Percentiles rank a stretch among this genome's conserved stretches.
Evolutionary conservation across 2,113 vertebrate species (phyloP).

Genomic region (Halichoerus grypus): DNA sequence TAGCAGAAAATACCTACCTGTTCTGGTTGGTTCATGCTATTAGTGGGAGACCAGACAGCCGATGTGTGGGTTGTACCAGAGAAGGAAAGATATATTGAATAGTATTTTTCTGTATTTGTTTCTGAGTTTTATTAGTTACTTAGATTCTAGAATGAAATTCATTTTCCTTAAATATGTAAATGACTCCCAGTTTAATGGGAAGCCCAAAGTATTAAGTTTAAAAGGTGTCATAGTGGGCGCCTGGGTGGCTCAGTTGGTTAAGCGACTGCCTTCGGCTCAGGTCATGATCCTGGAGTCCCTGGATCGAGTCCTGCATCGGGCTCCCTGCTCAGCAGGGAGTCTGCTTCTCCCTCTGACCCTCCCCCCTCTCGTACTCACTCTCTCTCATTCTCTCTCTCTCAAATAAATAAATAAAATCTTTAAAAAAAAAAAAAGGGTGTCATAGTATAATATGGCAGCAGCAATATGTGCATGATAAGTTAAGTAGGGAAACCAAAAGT

Average conservation of each 20-base stretch:
- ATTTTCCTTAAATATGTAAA: slow-evolving; percentile 40
- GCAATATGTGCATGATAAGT: background rate
- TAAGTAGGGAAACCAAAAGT: slow-evolving; percentile 47
- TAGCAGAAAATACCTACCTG: slow-evolving; percentile 18
- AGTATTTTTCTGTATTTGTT: slow-evolving; percentile 58
- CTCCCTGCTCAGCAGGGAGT: too few species aligned
- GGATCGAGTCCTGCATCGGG: too few species aligned
- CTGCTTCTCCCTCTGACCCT: too few species aligned
- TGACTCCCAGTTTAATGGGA: background rate
- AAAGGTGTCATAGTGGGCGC: background rate
- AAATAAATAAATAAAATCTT: too few species aligned
- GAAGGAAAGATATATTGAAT: slow-evolving; percentile 27
- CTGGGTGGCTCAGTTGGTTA: too few species aligned
- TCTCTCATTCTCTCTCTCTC: too few species aligned
- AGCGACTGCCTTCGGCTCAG: too few species aligned
- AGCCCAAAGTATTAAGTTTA: background rate
- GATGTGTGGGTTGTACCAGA: background rate
- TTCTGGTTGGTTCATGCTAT: background rate
- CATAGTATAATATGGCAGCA: background rate
- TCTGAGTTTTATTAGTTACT: slow-evolving; percentile 60
- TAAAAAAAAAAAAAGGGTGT: background rate
- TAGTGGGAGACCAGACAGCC: slow-evolving; percentile 22
- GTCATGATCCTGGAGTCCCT: too few species aligned
- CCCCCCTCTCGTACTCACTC: too few species aligned
- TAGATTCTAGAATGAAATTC: slow-evolving; percentile 30